Percentiles rank a stretch among this genome's conserved stretches.
Conservation (phyloP, 1,140 invertebrate genomes). For the Drosophila repletoides region DNA sequence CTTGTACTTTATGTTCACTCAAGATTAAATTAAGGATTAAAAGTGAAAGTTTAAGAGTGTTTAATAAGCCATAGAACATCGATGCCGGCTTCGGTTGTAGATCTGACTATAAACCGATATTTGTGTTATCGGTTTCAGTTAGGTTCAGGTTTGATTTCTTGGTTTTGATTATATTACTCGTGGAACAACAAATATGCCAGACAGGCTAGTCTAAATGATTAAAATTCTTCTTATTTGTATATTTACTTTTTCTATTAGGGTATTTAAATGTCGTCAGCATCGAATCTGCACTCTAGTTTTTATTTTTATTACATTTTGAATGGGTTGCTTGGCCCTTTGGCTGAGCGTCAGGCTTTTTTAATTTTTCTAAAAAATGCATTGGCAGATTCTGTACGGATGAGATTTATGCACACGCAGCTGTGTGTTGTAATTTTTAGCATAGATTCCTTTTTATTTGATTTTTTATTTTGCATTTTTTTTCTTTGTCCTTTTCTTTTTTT, state of each 20-base stretch:
- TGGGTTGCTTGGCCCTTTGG: slow-evolving; percentile 28
- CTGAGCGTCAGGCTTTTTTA: slow-evolving; percentile 36
- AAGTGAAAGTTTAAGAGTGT: too few relatives aligned
- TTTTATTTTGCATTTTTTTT: neutral
- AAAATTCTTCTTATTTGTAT: neutral
- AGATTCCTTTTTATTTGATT: slow-evolving; percentile 36
- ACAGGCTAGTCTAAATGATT: too few relatives aligned
- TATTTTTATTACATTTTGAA: slow-evolving; percentile 57
- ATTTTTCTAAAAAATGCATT: slow-evolving; percentile 58
- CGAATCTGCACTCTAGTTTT: neutral
- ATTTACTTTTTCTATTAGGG: slow-evolving; percentile 4
- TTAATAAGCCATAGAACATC: too few relatives aligned
- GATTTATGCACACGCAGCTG: slow-evolving; percentile 79
- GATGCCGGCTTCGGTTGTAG: too few relatives aligned
- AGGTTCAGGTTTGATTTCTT: too few relatives aligned
- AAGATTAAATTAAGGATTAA: too few relatives aligned
- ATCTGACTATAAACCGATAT: too few relatives aligned
- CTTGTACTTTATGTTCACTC: too few relatives aligned
- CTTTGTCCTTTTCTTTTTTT: neutral
- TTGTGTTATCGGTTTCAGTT: too few relatives aligned
- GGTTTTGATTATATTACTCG: too few relatives aligned
- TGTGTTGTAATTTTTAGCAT: slow-evolving; percentile 77
- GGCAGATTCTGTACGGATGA: slow-evolving; percentile 32
- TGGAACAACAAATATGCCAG: too few relatives aligned
- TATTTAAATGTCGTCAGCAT: neutral